Evolutionary conservation across 2,888 invertebrate species (phyloP), one percentile per base, ranked within the genome.

Genomic region (Eilema sororculum): DNA sequence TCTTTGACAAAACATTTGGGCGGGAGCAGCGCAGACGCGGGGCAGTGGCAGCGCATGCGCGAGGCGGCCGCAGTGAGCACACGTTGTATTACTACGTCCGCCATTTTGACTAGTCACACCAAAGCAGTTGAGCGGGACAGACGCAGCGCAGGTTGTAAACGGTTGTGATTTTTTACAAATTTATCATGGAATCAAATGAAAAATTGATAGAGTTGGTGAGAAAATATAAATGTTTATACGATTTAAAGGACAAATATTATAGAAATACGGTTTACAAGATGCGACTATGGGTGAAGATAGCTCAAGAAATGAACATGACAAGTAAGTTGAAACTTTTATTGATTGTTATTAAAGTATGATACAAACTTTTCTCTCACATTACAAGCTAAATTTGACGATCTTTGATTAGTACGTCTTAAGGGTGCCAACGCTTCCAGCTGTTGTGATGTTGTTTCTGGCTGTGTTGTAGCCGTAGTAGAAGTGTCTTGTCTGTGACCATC

Each of bases 261-360:
- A 33, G 33, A 33, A 33, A 33, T 33, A 33, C 33, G 33, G 33
- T 33, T 33, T 33, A 33, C 33, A 33, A 33, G 33, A 33, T 33
- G 33, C 33, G 33, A 33, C 33, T 33, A 52, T 16, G n/a, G 52
- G 52, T 16, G 52, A 52, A 52, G 52, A 52, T 52, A 52, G 52
- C 52, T 52, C 52, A 52, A 52, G 52, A 52, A 52, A 52, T 52
- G 52, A 52, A 52, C 52, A 52, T 52, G 20, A 52, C 52, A 52
- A 52, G 52, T 52, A 52, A 62, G 62, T 62, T 62, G 62, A 62
- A 62, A 62, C 62, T 62, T 62, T 62, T 62, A 62, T 41, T 62
- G 37, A 62, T 62, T 62, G 62, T 62, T 62, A 62, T 62, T 62
- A 61, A 61, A 61, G 61, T 61, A 61, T 61, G 62, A 62, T 62